These are phyloP conservation scores for Ispidina lecontei DNA, from an alignment of 2,797 vertebrate genomes.

Conservation along the genomic window DNA sequence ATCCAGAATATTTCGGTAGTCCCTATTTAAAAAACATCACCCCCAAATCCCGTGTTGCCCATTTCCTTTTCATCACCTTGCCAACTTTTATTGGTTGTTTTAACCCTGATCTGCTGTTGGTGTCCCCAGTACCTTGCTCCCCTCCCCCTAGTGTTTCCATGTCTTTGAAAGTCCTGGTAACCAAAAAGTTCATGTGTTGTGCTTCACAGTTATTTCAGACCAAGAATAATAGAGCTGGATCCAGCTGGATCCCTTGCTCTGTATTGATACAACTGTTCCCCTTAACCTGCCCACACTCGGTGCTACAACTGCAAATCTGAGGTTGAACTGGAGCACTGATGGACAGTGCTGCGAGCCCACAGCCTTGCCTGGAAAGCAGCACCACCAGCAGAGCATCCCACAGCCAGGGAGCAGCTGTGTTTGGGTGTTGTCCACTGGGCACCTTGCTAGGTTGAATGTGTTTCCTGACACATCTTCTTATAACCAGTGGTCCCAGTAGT, in stretches of 20 bases:
- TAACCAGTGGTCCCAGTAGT: not conserved
- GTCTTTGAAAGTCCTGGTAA: conserved; percentile 61
- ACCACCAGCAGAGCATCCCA: not conserved
- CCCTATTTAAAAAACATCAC: conserved; percentile 19
- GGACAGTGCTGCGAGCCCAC: not conserved
- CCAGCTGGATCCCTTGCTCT: conserved; percentile 50
- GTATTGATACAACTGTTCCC: conserved; percentile 67
- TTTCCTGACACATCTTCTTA: not conserved
- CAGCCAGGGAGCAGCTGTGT: not conserved
- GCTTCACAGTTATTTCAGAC: conserved; percentile 42
- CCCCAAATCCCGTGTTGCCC: not conserved
- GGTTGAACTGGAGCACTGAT: not conserved
- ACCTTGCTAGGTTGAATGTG: not conserved
- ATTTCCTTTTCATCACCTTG: not conserved
- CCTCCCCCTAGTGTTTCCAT: not conserved
- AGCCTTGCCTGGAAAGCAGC: not conserved
- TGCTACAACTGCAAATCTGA: conserved; percentile 44
- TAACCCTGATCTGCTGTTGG: not conserved
- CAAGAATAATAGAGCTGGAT: conserved; percentile 58
- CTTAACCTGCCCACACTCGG: conserved; percentile 58
- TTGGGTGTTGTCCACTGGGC: not conserved
- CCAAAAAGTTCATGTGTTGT: conserved; percentile 59
- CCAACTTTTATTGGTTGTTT: not conserved
- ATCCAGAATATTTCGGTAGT: conserved; percentile 6
- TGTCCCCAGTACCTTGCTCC: not conserved